These are phyloP conservation scores for Larimichthys polyactis DNA, from an alignment of 2,113 vertebrate species.

Conservation along the genomic window DNA sequence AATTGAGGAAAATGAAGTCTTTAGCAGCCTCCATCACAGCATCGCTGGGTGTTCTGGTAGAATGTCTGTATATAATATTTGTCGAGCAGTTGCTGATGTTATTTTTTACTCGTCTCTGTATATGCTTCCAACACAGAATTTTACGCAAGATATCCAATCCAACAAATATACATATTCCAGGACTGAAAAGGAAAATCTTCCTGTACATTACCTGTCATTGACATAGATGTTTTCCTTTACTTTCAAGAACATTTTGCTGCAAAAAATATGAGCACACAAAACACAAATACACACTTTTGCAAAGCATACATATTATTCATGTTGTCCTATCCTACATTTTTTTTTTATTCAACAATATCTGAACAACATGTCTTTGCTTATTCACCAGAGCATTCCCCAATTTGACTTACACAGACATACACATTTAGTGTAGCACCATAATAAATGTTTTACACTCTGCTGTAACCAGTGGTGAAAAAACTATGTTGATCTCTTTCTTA, in stretches of 20 bases:
- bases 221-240: not conserved
- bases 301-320: not conserved
- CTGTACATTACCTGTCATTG: not conserved
- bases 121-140: not conserved
- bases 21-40: not conserved
- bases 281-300: not conserved
- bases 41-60: conserved; percentile 4
- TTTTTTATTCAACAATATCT: too few relatives aligned
- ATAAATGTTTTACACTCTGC: not conserved
- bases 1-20: conserved; percentile 18
- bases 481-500: not conserved
- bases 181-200: not conserved
- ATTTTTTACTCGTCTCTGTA: not conserved
- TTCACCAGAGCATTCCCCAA: not conserved
- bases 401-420: not conserved
- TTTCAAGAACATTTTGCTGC: not conserved
- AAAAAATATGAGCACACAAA: not conserved
- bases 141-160: not conserved
- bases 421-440: not conserved
- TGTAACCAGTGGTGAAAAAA: not conserved
- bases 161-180: not conserved
- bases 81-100: not conserved
- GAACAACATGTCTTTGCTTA: not conserved
- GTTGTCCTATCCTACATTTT: not conserved
- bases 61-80: not conserved